Evolutionary conservation across 2,888 invertebrate genomes (phyloP), one percentile per base, ranked within the genome.

Genomic region (Chymomyza fuscimana): DNA sequence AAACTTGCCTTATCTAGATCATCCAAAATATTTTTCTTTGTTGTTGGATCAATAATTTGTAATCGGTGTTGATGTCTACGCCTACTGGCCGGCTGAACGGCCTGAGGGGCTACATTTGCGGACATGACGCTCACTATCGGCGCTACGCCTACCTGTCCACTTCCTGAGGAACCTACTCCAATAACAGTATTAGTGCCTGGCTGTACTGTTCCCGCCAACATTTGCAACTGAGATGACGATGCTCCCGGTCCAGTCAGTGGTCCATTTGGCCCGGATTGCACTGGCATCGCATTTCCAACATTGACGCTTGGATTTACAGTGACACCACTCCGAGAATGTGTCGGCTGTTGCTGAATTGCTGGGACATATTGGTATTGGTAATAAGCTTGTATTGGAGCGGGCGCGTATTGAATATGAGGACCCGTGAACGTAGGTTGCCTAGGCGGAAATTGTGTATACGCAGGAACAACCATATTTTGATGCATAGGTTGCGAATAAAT

Each of bases 1-100:
- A 32, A 32, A 36, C 63, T 40, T 70, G 83, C 91, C 79, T 90
- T 89, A 52, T 91, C 89, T 16, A 89, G 73, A 58, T 91, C 91
- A 50, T 91, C 91, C 46, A 92, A 84, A 63, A 92, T 89, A 74
- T 90, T 90, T 67, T 90, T 90, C 40, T 90, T 92, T 52, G 93
- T 93, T 63, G 87, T 76, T 2, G 93, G 93, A 89, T 93, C 88
- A 16, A 93, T 92, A 16, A 93, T 93, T 70, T 91, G 90, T 61
- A 93, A 88, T 4, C 85, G 86, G 52, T 85, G 87, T 54, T 91
- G 83, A 74, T 89, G 85, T 69, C 90, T 89, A 25, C 89, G 89
- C 51, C 84, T 77, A 90, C 91, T 80, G 77, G 82, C 40, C 29
- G 75, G 75, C 73, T 73, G 89, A 58, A 68, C 76, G 56, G 81